Percentiles rank a stretch among this genome's conserved stretches.
Conservation (phyloP, 2,113 vertebrate species). For the Willisornis vidua region DNA sequence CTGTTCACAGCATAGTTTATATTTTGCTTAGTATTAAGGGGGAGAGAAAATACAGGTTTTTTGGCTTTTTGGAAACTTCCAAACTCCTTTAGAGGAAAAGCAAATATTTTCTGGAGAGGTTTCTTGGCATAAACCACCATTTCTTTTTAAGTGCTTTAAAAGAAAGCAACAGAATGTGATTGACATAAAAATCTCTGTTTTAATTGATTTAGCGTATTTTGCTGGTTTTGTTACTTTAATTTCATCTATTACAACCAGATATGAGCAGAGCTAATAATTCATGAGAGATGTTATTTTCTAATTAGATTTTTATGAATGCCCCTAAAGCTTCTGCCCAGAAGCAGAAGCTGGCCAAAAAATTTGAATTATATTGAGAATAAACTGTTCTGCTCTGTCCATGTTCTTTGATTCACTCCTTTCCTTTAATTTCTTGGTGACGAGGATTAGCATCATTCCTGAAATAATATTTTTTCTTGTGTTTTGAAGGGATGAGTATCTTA, state of each 20-base stretch:
- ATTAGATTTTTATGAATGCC: conserved; percentile 22
- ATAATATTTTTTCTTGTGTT: not conserved
- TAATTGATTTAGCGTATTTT: conserved; percentile 41
- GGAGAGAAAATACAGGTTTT: not conserved
- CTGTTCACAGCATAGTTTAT: not conserved
- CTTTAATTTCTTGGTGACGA: not conserved
- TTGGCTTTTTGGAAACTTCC: not conserved
- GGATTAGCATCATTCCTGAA: not conserved
- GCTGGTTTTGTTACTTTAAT: not conserved
- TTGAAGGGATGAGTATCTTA: not conserved
- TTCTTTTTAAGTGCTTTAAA: not conserved
- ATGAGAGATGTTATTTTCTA: conserved; percentile 35
- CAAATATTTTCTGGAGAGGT: not conserved
- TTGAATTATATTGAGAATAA: not conserved
- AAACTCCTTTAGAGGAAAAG: not conserved
- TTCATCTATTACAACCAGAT: conserved; percentile 19
- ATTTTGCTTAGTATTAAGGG: not conserved
- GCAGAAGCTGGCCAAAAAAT: not conserved
- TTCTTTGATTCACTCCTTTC: not conserved
- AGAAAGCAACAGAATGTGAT: not conserved
- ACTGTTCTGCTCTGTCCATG: not conserved
- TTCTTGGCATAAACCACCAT: not conserved
- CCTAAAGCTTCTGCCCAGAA: conserved; percentile 4
- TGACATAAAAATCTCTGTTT: not conserved
- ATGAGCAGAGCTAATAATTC: conserved; percentile 28